phyloP scores from a whole-genome alignment of 1,140 invertebrate species.

The Mesaphorura yosii region DNA sequence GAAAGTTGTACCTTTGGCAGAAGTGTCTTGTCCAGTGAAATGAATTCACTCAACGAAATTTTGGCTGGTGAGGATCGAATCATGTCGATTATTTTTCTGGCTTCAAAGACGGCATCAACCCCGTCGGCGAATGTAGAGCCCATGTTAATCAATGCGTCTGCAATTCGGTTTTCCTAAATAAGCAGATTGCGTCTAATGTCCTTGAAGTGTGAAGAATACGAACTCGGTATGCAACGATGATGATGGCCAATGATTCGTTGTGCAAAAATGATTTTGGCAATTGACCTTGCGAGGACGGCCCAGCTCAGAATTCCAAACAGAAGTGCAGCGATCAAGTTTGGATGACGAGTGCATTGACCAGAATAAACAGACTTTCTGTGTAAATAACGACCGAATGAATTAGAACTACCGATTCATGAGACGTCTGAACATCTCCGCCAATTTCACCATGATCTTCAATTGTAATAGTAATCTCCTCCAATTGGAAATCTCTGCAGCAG shows the following conservation, averaged over 20 bases:
- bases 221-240: no score
- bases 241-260: background rate
- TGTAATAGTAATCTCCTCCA: background rate
- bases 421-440: background rate
- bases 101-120: background rate
- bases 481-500: background rate
- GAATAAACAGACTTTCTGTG: background rate
- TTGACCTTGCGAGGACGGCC: no score
- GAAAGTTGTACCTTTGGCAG: no score
- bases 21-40: background rate
- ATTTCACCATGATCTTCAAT: background rate
- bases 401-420: background rate
- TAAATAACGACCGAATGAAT: background rate
- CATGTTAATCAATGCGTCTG: no score
- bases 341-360: no score
- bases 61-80: background rate
- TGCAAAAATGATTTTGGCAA: background rate
- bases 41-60: background rate
- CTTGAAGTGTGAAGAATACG: no score
- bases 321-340: no score
- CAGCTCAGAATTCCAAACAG: no score
- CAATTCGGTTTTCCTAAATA: no score
- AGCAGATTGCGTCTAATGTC: no score
- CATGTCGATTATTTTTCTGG: background rate
- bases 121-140: no score